Evolutionary conservation across 2,797 vertebrate species (phyloP).

Genomic region (Austrolebias charrua): DNA sequence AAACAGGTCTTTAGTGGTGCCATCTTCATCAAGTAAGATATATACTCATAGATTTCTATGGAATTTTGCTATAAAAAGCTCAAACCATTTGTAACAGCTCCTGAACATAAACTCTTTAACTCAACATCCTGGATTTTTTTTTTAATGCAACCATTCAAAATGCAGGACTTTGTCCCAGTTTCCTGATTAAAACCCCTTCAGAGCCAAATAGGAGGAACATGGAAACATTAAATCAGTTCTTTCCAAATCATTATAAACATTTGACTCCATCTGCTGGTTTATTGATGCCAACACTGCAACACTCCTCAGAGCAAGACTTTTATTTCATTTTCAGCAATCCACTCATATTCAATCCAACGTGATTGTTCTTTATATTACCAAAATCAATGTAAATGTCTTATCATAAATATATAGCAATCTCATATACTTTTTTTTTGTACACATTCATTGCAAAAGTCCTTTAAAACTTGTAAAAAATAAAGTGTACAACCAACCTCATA

Average conservation of each 20-base stretch:
- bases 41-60: too few species aligned
- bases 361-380: constrained; percentile 67
- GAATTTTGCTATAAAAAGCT: too few species aligned
- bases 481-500: constrained; percentile 59
- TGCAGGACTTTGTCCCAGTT: too few species aligned
- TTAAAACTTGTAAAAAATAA: constrained; percentile 55
- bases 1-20: too few species aligned
- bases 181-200: neutral
- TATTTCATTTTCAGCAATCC: constrained; percentile 67
- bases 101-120: too few species aligned
- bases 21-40: too few species aligned
- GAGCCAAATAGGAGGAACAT: too few species aligned
- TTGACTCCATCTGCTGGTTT: constrained; percentile 62
- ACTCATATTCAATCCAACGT: constrained; percentile 56
- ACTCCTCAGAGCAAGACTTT: constrained; percentile 27
- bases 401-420: constrained; percentile 74
- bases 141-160: too few species aligned
- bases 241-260: neutral
- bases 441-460: constrained; percentile 69
- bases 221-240: neutral
- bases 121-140: too few species aligned
- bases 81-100: too few species aligned
- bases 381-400: constrained; percentile 64
- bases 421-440: constrained; percentile 72
- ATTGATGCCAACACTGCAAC: neutral